Percentiles rank a stretch among this genome's conserved stretches.
These are phyloP conservation scores for Schizothorax lantsangensis DNA, from an alignment of 2,797 vertebrate species.

Conservation along the genomic window DNA sequence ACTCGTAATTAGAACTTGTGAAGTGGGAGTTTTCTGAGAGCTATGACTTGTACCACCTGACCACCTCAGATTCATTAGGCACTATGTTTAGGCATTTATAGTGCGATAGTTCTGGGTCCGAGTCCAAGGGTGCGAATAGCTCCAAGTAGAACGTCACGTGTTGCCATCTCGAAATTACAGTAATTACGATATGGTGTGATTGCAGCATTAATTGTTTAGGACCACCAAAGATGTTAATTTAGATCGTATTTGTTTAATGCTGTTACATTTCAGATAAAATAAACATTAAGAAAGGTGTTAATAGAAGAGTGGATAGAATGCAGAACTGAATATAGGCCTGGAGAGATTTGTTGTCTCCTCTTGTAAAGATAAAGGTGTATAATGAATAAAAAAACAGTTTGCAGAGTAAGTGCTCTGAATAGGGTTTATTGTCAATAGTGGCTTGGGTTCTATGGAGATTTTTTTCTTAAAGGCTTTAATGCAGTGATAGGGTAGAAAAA, in stretches of 20 bases:
- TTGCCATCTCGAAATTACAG: background rate
- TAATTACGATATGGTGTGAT: background rate
- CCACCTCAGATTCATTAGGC: too few relatives aligned
- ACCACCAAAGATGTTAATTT: background rate
- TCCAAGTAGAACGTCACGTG: background rate
- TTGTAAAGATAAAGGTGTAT: background rate
- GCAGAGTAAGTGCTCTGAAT: background rate
- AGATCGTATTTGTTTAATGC: background rate
- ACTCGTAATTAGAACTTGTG: background rate
- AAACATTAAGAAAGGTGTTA: background rate
- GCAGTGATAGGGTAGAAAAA: background rate
- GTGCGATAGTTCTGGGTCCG: background rate
- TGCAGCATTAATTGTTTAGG: background rate
- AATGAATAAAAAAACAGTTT: background rate
- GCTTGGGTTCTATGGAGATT: background rate
- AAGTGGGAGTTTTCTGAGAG: background rate
- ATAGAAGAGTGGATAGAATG: background rate
- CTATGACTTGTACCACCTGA: too few relatives aligned
- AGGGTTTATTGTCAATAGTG: background rate
- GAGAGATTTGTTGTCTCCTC: background rate
- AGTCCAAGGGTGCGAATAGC: background rate
- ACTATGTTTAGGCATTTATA: too few relatives aligned
- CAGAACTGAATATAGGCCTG: background rate
- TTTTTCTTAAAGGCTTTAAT: background rate
- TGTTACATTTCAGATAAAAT: background rate